phyloP scores from a whole-genome alignment of 2,888 invertebrate genomes.

The Hermodice carunculata region DNA sequence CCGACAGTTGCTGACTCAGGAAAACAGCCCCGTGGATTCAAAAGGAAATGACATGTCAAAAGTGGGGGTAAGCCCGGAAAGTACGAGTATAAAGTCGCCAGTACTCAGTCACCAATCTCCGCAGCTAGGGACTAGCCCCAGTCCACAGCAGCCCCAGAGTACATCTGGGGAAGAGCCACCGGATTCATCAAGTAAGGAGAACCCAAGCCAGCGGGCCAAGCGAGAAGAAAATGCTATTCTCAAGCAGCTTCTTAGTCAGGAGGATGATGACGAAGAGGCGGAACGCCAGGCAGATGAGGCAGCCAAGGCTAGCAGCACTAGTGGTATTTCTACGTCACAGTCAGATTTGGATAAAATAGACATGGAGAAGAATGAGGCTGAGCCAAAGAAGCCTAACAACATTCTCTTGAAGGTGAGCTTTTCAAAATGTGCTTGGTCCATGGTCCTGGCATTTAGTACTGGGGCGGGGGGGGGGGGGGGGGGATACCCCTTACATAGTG shows the following conservation, averaged over 20 bases:
- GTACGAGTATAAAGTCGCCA: background rate
- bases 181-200: conserved; percentile 29
- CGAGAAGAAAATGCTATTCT: background rate
- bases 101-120: conserved; percentile 50
- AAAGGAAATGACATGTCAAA: no score
- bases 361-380: conserved; percentile 63
- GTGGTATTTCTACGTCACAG: background rate
- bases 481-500: background rate
- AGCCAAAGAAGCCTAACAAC: conserved; percentile 54
- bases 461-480: background rate
- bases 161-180: conserved; percentile 57
- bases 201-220: background rate
- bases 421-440: background rate
- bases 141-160: conserved; percentile 54
- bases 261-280: conserved; percentile 75
- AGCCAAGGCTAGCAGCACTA: background rate
- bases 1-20: no score
- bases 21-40: no score
- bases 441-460: background rate
- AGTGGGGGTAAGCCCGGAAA: no score
- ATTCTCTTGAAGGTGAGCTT: conserved; percentile 56
- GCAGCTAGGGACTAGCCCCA: conserved; percentile 48
- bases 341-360: conserved; percentile 2
- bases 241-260: conserved; percentile 76
- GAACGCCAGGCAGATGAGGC: background rate